Conservation (phyloP, 2,797 vertebrate genomes). For the Microcaecilia unicolor region DNA sequence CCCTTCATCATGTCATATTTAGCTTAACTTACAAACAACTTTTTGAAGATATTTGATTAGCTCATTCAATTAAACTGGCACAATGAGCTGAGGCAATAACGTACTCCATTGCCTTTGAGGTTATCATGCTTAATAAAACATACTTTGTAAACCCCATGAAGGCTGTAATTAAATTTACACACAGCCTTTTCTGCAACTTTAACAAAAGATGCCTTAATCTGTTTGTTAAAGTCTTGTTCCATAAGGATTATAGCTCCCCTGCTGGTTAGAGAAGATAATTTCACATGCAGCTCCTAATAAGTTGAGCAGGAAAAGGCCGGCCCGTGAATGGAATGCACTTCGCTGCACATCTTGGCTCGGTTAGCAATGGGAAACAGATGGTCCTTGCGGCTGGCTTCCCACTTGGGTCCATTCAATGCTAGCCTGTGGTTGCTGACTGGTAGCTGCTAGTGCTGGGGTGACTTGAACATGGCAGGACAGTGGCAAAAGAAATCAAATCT, state of each 20-base stretch:
- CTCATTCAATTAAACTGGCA: constrained; percentile 27
- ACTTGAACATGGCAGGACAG: constrained; percentile 74
- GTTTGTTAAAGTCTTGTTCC: constrained; percentile 41
- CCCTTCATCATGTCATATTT: constrained; percentile 31
- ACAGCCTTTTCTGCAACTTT: constrained; percentile 30
- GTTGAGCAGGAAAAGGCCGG: constrained; percentile 60
- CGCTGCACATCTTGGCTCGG: constrained; percentile 76
- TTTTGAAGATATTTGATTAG: constrained; percentile 30
- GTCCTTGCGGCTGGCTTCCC: constrained; percentile 79
- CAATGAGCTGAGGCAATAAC: constrained; percentile 3
- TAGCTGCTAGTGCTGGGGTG: constrained; percentile 77
- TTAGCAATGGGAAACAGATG: constrained; percentile 83
- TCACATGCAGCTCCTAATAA: constrained; percentile 75
- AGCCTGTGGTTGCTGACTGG: constrained; percentile 77
- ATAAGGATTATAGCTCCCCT: constrained; percentile 67
- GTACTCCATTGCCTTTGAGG: constrained; percentile 20
- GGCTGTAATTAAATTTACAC: constrained; percentile 43
- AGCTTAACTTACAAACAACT: constrained; percentile 34
- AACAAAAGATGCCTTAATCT: constrained; percentile 40
- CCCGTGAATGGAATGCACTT: constrained; percentile 62
- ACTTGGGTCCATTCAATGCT: constrained; percentile 67
- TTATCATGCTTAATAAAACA: constrained; percentile 44
- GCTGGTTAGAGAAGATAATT: constrained; percentile 70
- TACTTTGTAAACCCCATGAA: constrained; percentile 39
- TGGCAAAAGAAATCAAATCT: constrained; percentile 73